phyloP scores from a whole-genome alignment of 1,140 invertebrate genomes.

The Pararge aegeria region DNA sequence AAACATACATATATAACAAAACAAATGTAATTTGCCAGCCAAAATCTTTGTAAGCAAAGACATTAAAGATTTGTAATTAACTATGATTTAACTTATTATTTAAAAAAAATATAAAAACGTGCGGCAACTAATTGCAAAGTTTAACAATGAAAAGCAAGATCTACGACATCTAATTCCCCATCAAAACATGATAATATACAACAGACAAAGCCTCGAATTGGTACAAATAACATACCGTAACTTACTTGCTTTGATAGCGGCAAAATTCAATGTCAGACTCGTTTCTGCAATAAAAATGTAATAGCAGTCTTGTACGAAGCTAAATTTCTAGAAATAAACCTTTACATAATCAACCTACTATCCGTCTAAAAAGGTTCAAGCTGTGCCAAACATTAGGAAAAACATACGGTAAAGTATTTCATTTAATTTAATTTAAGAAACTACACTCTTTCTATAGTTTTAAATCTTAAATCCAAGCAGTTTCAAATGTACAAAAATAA shows the following conservation, averaged over 20 bases:
- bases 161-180: conserved; percentile 13
- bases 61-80: neutral
- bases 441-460: neutral
- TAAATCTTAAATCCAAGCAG: neutral
- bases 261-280: conserved; percentile 32
- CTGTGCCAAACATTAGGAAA: neutral
- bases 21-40: neutral
- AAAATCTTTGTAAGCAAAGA: neutral
- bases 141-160: conserved; percentile 11
- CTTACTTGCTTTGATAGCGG: conserved; percentile 36
- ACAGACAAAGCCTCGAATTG: conserved; percentile 25
- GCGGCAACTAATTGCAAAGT: conserved; percentile 1
- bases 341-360: neutral
- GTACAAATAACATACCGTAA: conserved; percentile 30
- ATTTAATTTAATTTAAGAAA: conserved; percentile 1
- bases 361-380: neutral
- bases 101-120: conserved; percentile 7
- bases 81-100: neutral
- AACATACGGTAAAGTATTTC: neutral
- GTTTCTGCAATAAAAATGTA: conserved; percentile 40
- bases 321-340: conserved; percentile 18
- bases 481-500: neutral
- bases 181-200: conserved; percentile 15
- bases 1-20: neutral
- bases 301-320: conserved; percentile 38